Evolutionary conservation across 1,140 invertebrate species (phyloP).

Genomic region (Drosophila nebulosa): DNA sequence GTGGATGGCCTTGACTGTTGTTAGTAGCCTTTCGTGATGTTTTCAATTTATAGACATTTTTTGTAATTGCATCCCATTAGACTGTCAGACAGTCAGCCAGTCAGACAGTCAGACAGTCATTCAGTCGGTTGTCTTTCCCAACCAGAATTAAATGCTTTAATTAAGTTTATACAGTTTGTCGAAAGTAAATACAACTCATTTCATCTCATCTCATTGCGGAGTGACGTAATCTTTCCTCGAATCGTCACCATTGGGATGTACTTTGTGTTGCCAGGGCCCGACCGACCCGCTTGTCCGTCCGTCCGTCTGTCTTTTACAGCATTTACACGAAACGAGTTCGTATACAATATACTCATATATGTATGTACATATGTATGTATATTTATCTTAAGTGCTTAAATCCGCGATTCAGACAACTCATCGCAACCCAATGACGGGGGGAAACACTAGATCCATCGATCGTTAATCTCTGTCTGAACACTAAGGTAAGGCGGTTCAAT

Average conservation of each 20-base stretch:
- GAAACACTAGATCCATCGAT: constrained; percentile 2
- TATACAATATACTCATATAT: neutral
- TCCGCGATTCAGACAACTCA: neutral
- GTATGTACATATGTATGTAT: too few relatives aligned
- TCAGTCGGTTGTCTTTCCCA: neutral
- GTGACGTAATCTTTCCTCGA: neutral
- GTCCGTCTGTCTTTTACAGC: neutral
- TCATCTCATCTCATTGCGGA: constrained; percentile 12
- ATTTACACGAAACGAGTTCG: neutral
- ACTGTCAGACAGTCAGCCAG: constrained; percentile 26
- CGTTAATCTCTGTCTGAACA: neutral
- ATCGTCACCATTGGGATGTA: neutral
- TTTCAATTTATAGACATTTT: constrained; percentile 42
- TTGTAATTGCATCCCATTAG: constrained; percentile 3
- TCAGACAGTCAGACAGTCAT: constrained; percentile 2
- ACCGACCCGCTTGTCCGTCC: too few relatives aligned
- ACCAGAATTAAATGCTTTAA: constrained; percentile 41
- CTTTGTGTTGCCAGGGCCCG: neutral
- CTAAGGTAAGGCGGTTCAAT: neutral
- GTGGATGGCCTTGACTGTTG: constrained; percentile 24
- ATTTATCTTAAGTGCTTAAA: neutral
- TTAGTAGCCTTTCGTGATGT: constrained; percentile 32
- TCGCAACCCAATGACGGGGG: neutral
- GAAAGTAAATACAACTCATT: constrained; percentile 27
- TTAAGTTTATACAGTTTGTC: constrained; percentile 29